Base-by-base conservation (phyloP, 2,888 invertebrate species). In the Amphipyra tragopoginis region DNA sequence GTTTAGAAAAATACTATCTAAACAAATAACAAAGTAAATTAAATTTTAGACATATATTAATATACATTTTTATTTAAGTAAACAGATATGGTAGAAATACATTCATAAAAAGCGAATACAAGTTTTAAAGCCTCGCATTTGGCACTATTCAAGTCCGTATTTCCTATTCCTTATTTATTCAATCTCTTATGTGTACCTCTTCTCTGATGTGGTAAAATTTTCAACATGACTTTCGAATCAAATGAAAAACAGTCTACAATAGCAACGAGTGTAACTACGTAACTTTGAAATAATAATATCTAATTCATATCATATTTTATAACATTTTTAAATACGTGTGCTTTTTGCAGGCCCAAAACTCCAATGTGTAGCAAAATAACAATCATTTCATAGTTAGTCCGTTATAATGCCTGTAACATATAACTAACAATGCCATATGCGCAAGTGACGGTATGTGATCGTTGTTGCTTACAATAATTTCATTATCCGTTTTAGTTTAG, bases 341-440 rank as follows among this genome's bases (percentile, higher is more conserved):
- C 78, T 82, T 80, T 81, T 82, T 86, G 80, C 80, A 82, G 82
- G 77, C 62, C 64, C 52, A 36, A 66, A 66, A 76, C 9, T 48
- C 7, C 45, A 49, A 52, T 10, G n/a, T 48, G 26, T 39, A 44
- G 38, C 39, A 58, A 58, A 54, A 63, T 15, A 56, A 60, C 5
- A 54, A 29, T 29, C 49, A 10, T 50, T 26, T n/a, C 1, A 50
- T 26, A 55, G 21, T 48, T 7, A 55, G 45, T 61, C 56, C 56
- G 47, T 26, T 60, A 77, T 47, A 57, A 39, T 54, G 38, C 38
- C n/a, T 55, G 38, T 43, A 51, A 54, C 36, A 10, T 44, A 44
- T 43, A 6, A 14, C 43, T 52, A 9, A 21, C 48, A 55, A 36
- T 59, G 21, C 45, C 42, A 53, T 39, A 54, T 40, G 38, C 13